A percentile compares a stretch with the other conserved stretches of the same genome.
Conservation (phyloP, 1,140 invertebrate species). For the Conus betulinus region DNA sequence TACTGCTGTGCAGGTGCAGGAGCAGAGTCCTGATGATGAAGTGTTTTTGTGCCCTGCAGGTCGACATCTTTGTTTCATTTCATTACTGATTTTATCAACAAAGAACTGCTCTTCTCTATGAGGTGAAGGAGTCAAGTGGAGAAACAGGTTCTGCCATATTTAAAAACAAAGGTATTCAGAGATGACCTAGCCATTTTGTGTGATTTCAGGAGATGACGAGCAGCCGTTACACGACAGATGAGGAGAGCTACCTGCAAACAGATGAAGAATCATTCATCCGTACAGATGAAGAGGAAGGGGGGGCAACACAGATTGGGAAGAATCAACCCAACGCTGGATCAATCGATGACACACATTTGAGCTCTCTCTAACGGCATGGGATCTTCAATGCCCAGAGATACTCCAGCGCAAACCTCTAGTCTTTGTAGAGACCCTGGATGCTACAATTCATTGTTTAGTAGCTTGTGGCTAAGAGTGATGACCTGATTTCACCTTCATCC, state of each 20-base stretch:
- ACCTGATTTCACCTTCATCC: too few species aligned
- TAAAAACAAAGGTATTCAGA: background rate
- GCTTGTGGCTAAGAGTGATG: background rate
- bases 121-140: too few species aligned
- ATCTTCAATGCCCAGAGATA: background rate
- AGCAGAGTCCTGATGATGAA: too few species aligned
- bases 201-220: conserved; percentile 69
- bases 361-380: background rate
- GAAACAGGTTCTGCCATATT: background rate
- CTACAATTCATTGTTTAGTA: background rate
- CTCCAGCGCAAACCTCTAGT: background rate
- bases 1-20: too few species aligned
- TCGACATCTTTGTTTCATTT: too few species aligned
- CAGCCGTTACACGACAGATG: conserved; percentile 75
- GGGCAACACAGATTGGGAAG: conserved; percentile 82
- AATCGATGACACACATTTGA: conserved; percentile 76
- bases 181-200: background rate
- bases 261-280: conserved; percentile 75
- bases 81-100: too few species aligned
- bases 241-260: conserved; percentile 74
- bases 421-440: background rate
- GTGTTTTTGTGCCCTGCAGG: too few species aligned
- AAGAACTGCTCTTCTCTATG: too few species aligned
- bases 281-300: conserved; percentile 79
- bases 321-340: conserved; percentile 83